Conservation (phyloP, 2,113 vertebrate species). For the Sakesphorus luctuosus region DNA sequence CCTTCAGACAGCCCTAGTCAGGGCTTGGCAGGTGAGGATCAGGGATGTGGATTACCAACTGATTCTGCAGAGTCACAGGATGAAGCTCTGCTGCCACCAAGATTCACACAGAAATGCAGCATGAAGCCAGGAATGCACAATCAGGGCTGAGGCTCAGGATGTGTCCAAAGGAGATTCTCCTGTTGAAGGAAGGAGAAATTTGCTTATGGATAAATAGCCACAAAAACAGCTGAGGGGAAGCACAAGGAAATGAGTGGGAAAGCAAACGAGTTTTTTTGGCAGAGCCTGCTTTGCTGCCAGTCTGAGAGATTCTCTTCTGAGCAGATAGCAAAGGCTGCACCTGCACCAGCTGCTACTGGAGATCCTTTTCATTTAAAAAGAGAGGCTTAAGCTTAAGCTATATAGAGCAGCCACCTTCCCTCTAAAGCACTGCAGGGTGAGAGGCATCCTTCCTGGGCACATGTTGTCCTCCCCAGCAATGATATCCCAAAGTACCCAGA, state of each 20-base stretch:
- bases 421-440: not conserved
- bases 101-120: accelerated
- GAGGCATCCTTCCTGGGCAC: not conserved
- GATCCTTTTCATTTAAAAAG: not conserved
- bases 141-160: not conserved
- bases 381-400: not conserved
- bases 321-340: not conserved
- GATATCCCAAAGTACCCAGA: not conserved
- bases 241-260: not conserved
- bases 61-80: not conserved
- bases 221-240: not conserved
- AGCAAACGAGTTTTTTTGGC: not conserved
- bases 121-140: not conserved
- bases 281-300: not conserved
- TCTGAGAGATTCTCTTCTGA: not conserved
- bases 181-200: not conserved
- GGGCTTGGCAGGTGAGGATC: not conserved
- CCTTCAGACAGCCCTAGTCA: not conserved
- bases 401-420: not conserved
- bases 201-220: not conserved
- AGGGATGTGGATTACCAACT: not conserved
- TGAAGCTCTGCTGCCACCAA: not conserved
- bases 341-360: not conserved
- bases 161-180: not conserved
- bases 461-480: not conserved